Evolutionary conservation across 2,797 vertebrate species (phyloP).

Genomic region (Rhinella marina): DNA sequence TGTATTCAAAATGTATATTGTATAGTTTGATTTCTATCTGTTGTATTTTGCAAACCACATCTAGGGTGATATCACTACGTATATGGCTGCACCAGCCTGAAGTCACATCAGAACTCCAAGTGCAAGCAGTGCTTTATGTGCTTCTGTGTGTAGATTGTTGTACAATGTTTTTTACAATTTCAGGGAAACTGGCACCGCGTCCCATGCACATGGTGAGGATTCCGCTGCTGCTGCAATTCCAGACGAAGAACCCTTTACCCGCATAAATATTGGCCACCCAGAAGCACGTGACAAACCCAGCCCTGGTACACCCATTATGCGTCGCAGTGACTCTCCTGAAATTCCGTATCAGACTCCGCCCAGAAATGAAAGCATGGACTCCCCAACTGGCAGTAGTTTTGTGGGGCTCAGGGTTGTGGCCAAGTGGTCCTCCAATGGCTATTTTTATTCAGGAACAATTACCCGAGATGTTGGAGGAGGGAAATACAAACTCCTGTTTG

Average conservation of each 20-base stretch:
- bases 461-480: slow-evolving; percentile 85
- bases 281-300: slow-evolving; percentile 68
- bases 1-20: too few relatives aligned
- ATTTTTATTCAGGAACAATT: slow-evolving; percentile 96
- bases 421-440: slow-evolving; percentile 97
- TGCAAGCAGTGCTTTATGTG: too few relatives aligned
- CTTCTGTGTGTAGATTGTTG: neutral
- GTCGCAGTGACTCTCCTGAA: slow-evolving; percentile 81
- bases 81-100: too few relatives aligned
- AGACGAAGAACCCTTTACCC: slow-evolving; percentile 81
- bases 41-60: too few relatives aligned
- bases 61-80: too few relatives aligned
- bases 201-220: slow-evolving; percentile 70
- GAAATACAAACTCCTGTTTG: slow-evolving; percentile 90
- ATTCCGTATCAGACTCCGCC: slow-evolving; percentile 73
- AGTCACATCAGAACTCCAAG: too few relatives aligned
- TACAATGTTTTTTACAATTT: slow-evolving; percentile 15
- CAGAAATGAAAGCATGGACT: slow-evolving; percentile 69
- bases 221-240: slow-evolving; percentile 75
- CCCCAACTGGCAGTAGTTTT: slow-evolving; percentile 80
- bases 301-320: slow-evolving; percentile 70
- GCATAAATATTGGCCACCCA: slow-evolving; percentile 63
- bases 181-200: slow-evolving; percentile 74
- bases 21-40: too few relatives aligned
- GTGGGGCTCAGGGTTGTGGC: slow-evolving; percentile 95